phyloP scores from a whole-genome alignment of 2,888 invertebrate species.

The Phalera bucephala region DNA sequence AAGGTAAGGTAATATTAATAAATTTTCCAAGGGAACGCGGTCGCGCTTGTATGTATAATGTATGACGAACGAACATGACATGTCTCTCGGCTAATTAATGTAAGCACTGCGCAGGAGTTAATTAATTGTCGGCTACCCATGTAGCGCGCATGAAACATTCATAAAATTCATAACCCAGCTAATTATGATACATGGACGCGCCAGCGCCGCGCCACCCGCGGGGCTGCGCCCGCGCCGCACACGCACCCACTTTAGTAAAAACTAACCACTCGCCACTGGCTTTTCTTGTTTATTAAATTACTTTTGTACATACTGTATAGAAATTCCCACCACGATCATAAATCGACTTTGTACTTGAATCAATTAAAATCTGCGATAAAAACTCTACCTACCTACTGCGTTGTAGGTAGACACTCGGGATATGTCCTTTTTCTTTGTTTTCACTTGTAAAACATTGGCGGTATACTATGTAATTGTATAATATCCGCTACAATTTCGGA shows the following conservation, averaged over 20 bases:
- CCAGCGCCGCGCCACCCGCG: slow-evolving; percentile 69
- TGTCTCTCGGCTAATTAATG: slow-evolving; percentile 71
- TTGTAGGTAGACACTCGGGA: neutral
- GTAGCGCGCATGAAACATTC: slow-evolving; percentile 76
- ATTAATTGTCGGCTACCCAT: slow-evolving; percentile 75
- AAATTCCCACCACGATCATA: slow-evolving; percentile 36
- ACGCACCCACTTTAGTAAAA: slow-evolving; percentile 52
- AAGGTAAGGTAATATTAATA: slow-evolving; percentile 51
- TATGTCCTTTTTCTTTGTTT: no score
- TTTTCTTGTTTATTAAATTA: slow-evolving; percentile 55
- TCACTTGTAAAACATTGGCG: no score
- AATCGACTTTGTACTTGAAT: slow-evolving; percentile 33
- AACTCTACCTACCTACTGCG: slow-evolving; percentile 9
- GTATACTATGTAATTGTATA: no score
- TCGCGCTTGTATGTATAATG: slow-evolving; percentile 55
- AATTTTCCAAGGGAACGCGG: slow-evolving; percentile 51
- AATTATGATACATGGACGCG: slow-evolving; percentile 72
- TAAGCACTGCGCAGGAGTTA: slow-evolving; percentile 73
- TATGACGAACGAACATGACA: slow-evolving; percentile 66
- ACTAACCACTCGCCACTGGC: slow-evolving; percentile 49
- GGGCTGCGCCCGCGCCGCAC: slow-evolving; percentile 42
- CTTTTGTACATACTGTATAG: slow-evolving; percentile 38
- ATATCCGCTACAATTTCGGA: no score
- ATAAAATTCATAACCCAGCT: slow-evolving; percentile 79
- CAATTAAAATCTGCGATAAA: slow-evolving; percentile 24